Percentiles rank a stretch among this genome's conserved stretches.
Evolutionary conservation across 2,113 vertebrate genomes (phyloP).

Genomic region (Barbus barbus): DNA sequence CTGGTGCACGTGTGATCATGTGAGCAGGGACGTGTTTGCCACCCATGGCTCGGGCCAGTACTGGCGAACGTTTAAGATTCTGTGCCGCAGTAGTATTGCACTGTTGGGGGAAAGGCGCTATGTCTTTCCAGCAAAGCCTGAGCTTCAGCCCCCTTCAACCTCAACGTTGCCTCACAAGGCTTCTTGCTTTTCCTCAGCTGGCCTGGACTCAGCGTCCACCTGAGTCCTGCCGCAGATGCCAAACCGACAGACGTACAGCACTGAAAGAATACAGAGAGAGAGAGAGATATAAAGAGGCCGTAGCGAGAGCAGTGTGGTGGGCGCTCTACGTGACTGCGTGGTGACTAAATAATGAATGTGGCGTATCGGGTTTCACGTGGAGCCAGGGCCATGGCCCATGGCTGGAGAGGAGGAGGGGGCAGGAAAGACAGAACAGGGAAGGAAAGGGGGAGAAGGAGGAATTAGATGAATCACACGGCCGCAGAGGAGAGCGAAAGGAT

Average conservation of each 20-base stretch:
- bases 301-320: slow-evolving; percentile 63
- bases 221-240: slow-evolving; percentile 29
- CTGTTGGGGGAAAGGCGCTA: slow-evolving; percentile 51
- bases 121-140: slow-evolving; percentile 39
- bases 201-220: slow-evolving; percentile 39
- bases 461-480: slow-evolving; percentile 40
- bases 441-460: slow-evolving; percentile 31
- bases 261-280: slow-evolving; percentile 29
- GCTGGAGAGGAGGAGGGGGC: slow-evolving; percentile 58
- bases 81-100: slow-evolving; percentile 69
- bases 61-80: slow-evolving; percentile 68
- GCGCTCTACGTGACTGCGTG: slow-evolving; percentile 71
- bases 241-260: slow-evolving; percentile 39
- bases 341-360: slow-evolving; percentile 82
- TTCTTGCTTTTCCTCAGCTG: slow-evolving; percentile 26
- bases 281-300: slow-evolving; percentile 6
- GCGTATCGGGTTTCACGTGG: slow-evolving; percentile 75
- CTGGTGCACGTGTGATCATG: slow-evolving; percentile 34
- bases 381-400: slow-evolving; percentile 66
- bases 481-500: slow-evolving; percentile 22
- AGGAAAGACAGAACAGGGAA: slow-evolving; percentile 39
- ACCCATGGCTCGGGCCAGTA: slow-evolving; percentile 68
- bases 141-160: slow-evolving; percentile 32
- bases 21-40: slow-evolving; percentile 66
- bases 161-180: slow-evolving; percentile 16